Conservation (phyloP, 2,888 invertebrate genomes). For the Oxystoma pomonae region DNA sequence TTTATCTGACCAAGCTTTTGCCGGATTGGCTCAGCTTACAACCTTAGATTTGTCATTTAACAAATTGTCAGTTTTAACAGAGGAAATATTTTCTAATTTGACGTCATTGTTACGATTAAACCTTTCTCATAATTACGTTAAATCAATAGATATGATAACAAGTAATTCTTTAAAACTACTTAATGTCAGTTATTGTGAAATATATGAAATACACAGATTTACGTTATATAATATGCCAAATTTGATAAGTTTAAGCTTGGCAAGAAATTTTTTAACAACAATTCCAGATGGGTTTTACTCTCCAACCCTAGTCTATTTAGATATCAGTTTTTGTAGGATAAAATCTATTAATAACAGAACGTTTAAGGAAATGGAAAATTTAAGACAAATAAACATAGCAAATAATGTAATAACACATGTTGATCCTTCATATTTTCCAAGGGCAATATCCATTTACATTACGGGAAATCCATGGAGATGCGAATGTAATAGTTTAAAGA, state of each 20-base stretch:
- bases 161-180: slow-evolving; percentile 56
- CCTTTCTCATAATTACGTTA: slow-evolving; percentile 63
- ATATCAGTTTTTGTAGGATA: slow-evolving; percentile 59
- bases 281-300: slow-evolving; percentile 61
- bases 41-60: slow-evolving; percentile 68
- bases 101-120: slow-evolving; percentile 57
- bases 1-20: slow-evolving; percentile 59
- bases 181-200: slow-evolving; percentile 65
- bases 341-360: slow-evolving; percentile 58
- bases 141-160: slow-evolving; percentile 54
- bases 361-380: slow-evolving; percentile 58
- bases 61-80: slow-evolving; percentile 57
- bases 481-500: slow-evolving; percentile 60
- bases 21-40: slow-evolving; percentile 54
- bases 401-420: slow-evolving; percentile 69
- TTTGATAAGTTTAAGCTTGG: slow-evolving; percentile 59
- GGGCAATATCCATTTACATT: slow-evolving; percentile 57
- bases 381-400: slow-evolving; percentile 60
- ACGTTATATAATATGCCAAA: slow-evolving; percentile 58
- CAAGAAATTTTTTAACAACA: slow-evolving; percentile 60
- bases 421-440: slow-evolving; percentile 57
- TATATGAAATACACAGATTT: slow-evolving; percentile 53
- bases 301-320: slow-evolving; percentile 56
- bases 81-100: slow-evolving; percentile 58
- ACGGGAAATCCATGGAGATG: slow-evolving; percentile 76